Evolutionary conservation across 2,113 vertebrate genomes (phyloP).

Genomic region (Aix galericulata): DNA sequence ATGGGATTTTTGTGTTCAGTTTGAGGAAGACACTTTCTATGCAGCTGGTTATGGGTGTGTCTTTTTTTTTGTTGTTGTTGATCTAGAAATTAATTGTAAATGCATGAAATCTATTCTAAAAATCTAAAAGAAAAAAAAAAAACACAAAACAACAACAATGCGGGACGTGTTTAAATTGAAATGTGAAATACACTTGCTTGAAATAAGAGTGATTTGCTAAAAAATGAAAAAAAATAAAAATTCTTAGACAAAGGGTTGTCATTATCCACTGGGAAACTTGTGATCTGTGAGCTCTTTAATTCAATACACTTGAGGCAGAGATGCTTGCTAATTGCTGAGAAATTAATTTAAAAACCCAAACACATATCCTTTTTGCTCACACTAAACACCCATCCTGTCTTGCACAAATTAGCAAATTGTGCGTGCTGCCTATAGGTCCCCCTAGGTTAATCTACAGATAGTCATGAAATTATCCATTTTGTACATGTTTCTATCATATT

Average conservation of each 20-base stretch:
- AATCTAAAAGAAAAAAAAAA: neutral
- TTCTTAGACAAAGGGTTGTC: neutral
- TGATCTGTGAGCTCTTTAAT: slow-evolving; percentile 35
- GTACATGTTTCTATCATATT: neutral
- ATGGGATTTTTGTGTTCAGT: neutral
- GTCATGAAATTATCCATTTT: neutral
- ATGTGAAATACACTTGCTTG: neutral
- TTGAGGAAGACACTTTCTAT: neutral
- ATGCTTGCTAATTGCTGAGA: slow-evolving; percentile 26
- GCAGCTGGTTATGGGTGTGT: neutral
- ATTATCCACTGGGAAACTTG: neutral
- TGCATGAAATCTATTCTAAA: neutral
- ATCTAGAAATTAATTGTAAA: neutral
- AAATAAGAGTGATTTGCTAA: neutral
- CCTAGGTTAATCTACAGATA: neutral
- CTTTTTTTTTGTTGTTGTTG: neutral
- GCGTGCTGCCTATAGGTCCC: neutral
- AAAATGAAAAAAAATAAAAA: neutral
- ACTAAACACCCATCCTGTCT: neutral
- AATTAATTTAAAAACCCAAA: slow-evolving; percentile 9
- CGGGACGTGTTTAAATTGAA: neutral
- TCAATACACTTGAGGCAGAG: slow-evolving; percentile 28
- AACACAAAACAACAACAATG: neutral
- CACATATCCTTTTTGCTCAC: neutral
- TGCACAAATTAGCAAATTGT: neutral